phyloP scores from a whole-genome alignment of 2,888 invertebrate species.

The Andrena bucephala region DNA sequence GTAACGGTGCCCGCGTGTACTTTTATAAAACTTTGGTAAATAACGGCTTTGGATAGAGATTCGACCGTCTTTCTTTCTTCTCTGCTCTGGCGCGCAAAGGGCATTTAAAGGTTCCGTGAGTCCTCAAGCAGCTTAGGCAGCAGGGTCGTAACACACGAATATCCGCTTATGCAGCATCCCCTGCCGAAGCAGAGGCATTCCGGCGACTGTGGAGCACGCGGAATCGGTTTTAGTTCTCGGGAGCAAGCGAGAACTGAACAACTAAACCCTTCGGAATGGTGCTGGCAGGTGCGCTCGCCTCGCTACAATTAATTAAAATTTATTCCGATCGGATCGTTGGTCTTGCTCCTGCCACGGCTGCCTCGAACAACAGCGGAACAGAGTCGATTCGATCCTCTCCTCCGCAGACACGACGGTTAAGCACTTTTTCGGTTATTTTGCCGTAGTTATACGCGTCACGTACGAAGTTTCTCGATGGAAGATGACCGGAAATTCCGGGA shows the following conservation, averaged over 20 bases:
- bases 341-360: background rate
- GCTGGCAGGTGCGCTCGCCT: conserved; percentile 6
- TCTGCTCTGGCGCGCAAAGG: background rate
- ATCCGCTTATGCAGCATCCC: background rate
- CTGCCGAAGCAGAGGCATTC: background rate
- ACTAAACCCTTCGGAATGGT: background rate
- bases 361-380: background rate
- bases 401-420: background rate
- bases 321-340: conserved; percentile 33
- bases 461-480: background rate
- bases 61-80: background rate
- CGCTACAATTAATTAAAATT: conserved; percentile 55
- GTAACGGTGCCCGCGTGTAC: background rate
- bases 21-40: background rate
- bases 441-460: background rate
- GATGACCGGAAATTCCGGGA: conserved; percentile 23
- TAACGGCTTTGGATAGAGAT: background rate
- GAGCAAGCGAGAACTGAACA: no score
- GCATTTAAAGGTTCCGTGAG: background rate
- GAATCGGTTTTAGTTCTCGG: conserved; percentile 1
- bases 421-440: background rate
- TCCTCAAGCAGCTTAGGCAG: background rate
- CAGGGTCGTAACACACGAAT: background rate
- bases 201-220: background rate
- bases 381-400: background rate